Evolutionary conservation across 2,113 vertebrate species (phyloP).

Genomic region (Muntiacus reevesi): DNA sequence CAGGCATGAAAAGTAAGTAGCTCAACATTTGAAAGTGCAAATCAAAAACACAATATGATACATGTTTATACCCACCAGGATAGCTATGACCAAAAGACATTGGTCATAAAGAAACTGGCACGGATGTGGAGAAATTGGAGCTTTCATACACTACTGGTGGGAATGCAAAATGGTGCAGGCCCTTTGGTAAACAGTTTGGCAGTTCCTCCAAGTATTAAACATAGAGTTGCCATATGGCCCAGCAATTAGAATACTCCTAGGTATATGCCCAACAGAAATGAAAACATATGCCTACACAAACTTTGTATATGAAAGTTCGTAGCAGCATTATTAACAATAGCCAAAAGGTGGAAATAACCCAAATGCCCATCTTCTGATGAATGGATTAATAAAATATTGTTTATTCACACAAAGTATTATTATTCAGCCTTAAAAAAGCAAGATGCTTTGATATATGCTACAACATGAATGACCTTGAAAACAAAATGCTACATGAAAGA

Average conservation of each 20-base stretch:
- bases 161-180: neutral
- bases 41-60: neutral
- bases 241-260: neutral
- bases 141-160: neutral
- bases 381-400: neutral
- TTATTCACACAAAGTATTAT: neutral
- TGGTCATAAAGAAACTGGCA: neutral
- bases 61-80: neutral
- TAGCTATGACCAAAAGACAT: neutral
- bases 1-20: neutral
- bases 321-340: neutral
- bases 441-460: neutral
- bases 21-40: neutral
- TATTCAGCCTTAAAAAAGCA: neutral
- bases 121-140: neutral
- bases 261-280: neutral
- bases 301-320: neutral
- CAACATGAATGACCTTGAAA: neutral
- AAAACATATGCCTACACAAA: neutral
- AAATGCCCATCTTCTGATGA: neutral
- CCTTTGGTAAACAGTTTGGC: neutral
- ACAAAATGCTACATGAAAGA: neutral
- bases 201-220: neutral
- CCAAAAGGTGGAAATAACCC: neutral
- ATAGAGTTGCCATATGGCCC: neutral